Evolutionary conservation across 2,113 vertebrate genomes (phyloP), one percentile per base, ranked within the genome.

Genomic region (Hepsetus odoe): DNA sequence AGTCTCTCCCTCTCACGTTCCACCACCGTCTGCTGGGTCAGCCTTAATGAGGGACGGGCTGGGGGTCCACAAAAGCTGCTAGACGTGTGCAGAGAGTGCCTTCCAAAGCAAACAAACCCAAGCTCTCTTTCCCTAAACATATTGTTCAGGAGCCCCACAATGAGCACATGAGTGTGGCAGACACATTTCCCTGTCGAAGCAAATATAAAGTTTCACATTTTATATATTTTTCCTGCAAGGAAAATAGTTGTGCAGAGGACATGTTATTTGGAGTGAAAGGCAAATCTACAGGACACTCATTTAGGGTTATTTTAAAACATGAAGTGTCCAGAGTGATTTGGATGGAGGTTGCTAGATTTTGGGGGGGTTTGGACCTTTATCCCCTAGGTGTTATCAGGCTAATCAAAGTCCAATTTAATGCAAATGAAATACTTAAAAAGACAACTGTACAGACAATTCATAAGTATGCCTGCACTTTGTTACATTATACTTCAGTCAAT

Each of bases 31-130:
- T 87, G 76, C 79, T 69, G 84, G 86, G 90, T 90, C 86, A 83
- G 82, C 62, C 38, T 82, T 89, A 89, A 89, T 88, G 85, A 90
- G 82, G 56, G 70, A 79, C 77, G 55, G 28, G 86, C 74, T 76
- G 53, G 83, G 80, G 85, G 84, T 85, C 85, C 51, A 35, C 61
- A 84, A 81, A 82, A 76, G 68, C 76, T 68, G 70, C 74, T 72
- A 61, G 86, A 80, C 74, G 75, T 84, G 82, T 62, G 44, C 62
- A 73, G 73, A 73, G 74, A n/a, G 14, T 28, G 49, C 67, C 53
- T 78, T 91, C 90, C 90, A 92, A 93, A 85, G 80, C 82, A 91
- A 93, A 93, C 89, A 92, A 91, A 92, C 83, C 68, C 79, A 81
- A 86, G 79, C 42, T 77, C 83, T 38, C 72, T 85, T 91, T 85